Conservation (phyloP, 2,888 invertebrate species). For the Agrochola lychnidis region DNA sequence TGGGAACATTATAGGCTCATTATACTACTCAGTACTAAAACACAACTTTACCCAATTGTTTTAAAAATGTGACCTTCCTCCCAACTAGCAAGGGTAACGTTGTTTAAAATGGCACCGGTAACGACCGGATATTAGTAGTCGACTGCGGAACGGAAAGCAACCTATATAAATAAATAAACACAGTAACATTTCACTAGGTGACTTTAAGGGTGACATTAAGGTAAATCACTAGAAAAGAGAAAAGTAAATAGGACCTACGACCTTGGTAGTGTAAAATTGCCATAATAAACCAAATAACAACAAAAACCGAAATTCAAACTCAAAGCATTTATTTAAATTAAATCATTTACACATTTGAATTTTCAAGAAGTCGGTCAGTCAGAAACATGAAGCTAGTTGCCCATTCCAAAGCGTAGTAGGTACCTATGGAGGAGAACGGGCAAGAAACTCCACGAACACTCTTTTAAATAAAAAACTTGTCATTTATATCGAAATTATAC, state of each 20-base stretch:
- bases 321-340: no score
- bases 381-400: no score
- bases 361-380: no score
- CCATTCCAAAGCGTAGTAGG: no score
- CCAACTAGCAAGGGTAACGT: slow-evolving; percentile 53
- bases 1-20: no score
- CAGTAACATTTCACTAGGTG: slow-evolving; percentile 54
- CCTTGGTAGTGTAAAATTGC: background rate
- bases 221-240: slow-evolving; percentile 10
- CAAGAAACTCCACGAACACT: no score
- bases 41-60: slow-evolving; percentile 14
- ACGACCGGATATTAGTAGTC: slow-evolving; percentile 73
- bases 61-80: slow-evolving; percentile 22
- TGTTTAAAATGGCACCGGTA: slow-evolving; percentile 71
- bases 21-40: background rate
- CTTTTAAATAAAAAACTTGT: no score
- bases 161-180: slow-evolving; percentile 61
- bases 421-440: no score
- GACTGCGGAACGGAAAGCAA: slow-evolving; percentile 51
- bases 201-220: slow-evolving; percentile 48
- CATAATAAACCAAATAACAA: background rate
- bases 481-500: no score
- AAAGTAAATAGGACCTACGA: background rate
- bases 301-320: no score
- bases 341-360: no score